Conservation (phyloP, 2,888 invertebrate species). For the Drosophila setosimentum region DNA sequence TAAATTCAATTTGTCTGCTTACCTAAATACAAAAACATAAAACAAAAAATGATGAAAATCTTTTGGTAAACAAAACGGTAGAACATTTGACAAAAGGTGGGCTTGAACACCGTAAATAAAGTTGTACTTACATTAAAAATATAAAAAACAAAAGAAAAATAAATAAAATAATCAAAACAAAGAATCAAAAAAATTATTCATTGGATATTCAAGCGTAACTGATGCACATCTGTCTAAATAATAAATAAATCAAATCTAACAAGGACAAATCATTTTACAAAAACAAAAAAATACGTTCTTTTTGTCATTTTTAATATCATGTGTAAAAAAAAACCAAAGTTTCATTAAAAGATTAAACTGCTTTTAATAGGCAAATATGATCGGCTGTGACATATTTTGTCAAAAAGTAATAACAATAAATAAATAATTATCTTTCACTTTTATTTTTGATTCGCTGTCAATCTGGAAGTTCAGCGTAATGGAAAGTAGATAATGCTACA, state of each 20-base stretch:
- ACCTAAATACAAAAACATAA: slow-evolving; percentile 21
- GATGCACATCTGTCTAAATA: no score
- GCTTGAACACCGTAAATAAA: not conserved
- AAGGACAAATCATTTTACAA: not conserved
- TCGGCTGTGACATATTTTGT: slow-evolving; percentile 2
- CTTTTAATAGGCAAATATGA: not conserved
- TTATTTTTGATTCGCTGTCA: slow-evolving; percentile 22
- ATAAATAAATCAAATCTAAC: no score
- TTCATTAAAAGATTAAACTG: not conserved
- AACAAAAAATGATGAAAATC: slow-evolving; percentile 15
- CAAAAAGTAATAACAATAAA: slow-evolving; percentile 30
- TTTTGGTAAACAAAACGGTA: slow-evolving; percentile 36
- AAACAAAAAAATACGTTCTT: not conserved
- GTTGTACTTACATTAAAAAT: slow-evolving; percentile 9
- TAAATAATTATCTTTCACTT: slow-evolving; percentile 49
- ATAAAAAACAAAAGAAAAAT: not conserved
- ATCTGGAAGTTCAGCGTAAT: slow-evolving; percentile 7
- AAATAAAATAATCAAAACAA: not conserved
- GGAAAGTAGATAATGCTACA: not conserved
- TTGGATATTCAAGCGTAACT: not conserved
- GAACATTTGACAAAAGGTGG: slow-evolving; percentile 4
- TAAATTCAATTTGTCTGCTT: slow-evolving; percentile 68
- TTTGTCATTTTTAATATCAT: not conserved
- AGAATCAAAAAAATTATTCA: not conserved
- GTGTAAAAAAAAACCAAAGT: not conserved